phyloP scores from a whole-genome alignment of 2,888 invertebrate species.

The Tachystola acroxantha region DNA sequence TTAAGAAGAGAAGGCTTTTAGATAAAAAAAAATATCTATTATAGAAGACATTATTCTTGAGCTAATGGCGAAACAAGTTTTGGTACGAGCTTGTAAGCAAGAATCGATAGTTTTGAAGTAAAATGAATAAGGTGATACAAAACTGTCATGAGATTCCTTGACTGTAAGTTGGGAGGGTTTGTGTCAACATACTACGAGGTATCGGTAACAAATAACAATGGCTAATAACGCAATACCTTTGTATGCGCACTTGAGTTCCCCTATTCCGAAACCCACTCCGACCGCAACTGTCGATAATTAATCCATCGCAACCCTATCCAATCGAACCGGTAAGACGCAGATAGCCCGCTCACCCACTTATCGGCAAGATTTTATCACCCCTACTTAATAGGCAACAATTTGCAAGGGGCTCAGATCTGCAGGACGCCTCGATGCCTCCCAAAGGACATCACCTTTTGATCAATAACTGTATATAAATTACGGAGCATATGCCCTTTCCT shows the following conservation, averaged over 20 bases:
- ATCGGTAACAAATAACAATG: not conserved
- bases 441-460: conserved; percentile 76
- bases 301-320: conserved; percentile 46
- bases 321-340: conserved; percentile 39
- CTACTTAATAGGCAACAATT: conserved; percentile 61
- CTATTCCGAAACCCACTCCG: conserved; percentile 15
- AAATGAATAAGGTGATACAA: too few relatives aligned
- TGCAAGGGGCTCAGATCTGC: conserved; percentile 48
- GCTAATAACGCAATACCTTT: not conserved
- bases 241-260: conserved; percentile 8
- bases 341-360: conserved; percentile 34
- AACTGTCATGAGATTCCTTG: too few relatives aligned
- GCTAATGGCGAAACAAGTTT: conserved; percentile 12
- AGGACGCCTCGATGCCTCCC: conserved; percentile 63
- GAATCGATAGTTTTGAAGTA: not conserved
- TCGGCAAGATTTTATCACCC: conserved; percentile 68
- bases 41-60: conserved; percentile 5
- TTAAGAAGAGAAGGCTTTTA: conserved; percentile 21
- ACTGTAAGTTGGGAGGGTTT: too few relatives aligned
- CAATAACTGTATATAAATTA: conserved; percentile 78
- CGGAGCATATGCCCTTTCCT: conserved; percentile 71
- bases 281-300: conserved; percentile 36
- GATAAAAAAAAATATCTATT: conserved; percentile 18
- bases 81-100: conserved; percentile 1
- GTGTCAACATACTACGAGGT: too few relatives aligned